Conservation (phyloP, 2,888 invertebrate species). For the Pyrochroa serraticornis region DNA sequence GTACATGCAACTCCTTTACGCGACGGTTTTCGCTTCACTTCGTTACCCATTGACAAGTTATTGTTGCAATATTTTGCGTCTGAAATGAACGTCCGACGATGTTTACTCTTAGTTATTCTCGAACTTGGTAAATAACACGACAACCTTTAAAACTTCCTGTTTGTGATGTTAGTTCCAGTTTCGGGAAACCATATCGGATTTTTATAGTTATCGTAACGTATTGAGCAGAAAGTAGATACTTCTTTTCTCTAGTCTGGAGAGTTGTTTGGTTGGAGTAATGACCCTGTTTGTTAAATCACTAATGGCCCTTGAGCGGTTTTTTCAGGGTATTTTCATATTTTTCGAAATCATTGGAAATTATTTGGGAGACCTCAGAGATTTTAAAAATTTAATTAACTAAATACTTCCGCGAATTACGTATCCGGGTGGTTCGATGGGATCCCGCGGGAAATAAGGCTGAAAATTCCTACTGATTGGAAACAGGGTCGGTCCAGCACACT, state of each 20-base stretch:
- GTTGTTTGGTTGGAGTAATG: too few species aligned
- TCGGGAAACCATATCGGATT: background rate
- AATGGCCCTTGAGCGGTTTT: too few species aligned
- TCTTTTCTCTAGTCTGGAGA: too few species aligned
- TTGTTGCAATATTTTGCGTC: too few species aligned
- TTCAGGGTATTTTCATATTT: too few species aligned
- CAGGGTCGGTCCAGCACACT: constrained; percentile 8
- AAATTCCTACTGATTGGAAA: constrained; percentile 9
- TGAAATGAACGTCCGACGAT: too few species aligned
- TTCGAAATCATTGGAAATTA: too few species aligned
- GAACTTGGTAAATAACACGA: constrained; percentile 18
- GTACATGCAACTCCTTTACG: too few species aligned
- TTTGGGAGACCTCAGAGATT: background rate
- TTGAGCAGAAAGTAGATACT: too few species aligned
- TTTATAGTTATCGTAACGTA: background rate
- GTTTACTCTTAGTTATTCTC: background rate
- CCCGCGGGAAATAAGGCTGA: constrained; percentile 23
- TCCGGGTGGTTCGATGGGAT: constrained; percentile 8
- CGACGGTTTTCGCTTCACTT: too few species aligned
- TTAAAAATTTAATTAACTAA: constrained; percentile 7
- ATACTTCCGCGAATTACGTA: constrained; percentile 16
- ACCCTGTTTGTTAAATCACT: too few species aligned
- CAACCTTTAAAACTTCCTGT: constrained; percentile 11
- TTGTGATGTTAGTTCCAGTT: constrained; percentile 8
- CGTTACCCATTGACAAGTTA: too few species aligned